Conservation (phyloP, 2,113 vertebrate species). For the Phrynosoma blainvillii region DNA sequence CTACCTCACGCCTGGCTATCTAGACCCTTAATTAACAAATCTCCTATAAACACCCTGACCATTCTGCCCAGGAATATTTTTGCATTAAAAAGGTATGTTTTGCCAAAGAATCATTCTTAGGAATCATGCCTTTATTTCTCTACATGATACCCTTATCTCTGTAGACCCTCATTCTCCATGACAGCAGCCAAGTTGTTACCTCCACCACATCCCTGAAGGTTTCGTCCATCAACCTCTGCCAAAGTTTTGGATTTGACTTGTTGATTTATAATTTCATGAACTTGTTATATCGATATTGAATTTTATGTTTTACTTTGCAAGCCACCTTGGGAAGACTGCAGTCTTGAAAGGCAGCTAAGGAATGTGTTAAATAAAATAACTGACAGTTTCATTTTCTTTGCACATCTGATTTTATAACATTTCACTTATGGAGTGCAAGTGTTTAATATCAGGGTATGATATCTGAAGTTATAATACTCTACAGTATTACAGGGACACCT, state of each 20-base stretch:
- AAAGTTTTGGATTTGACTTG: neutral
- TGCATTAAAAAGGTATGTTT: too few species aligned
- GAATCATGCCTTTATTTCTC: neutral
- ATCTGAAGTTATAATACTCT: neutral
- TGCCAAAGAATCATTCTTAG: too few species aligned
- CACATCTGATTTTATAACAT: neutral
- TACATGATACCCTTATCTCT: neutral
- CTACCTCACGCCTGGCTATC: too few species aligned
- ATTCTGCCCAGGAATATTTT: too few species aligned
- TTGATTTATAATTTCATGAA: neutral
- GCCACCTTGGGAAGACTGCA: neutral
- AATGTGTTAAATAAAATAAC: neutral
- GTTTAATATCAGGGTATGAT: accelerated
- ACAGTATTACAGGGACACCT: neutral
- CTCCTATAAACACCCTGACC: too few species aligned
- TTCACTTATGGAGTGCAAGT: accelerated
- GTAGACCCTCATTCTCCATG: too few species aligned
- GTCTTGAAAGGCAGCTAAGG: neutral
- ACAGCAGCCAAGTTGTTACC: too few species aligned
- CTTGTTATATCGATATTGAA: neutral
- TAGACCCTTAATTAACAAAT: too few species aligned
- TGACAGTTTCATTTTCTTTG: neutral
- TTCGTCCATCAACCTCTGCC: neutral
- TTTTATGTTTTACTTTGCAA: neutral
- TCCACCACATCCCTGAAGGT: neutral